Base-by-base conservation (phyloP, 2,797 vertebrate species). In the Semaprochilodus insignis region DNA sequence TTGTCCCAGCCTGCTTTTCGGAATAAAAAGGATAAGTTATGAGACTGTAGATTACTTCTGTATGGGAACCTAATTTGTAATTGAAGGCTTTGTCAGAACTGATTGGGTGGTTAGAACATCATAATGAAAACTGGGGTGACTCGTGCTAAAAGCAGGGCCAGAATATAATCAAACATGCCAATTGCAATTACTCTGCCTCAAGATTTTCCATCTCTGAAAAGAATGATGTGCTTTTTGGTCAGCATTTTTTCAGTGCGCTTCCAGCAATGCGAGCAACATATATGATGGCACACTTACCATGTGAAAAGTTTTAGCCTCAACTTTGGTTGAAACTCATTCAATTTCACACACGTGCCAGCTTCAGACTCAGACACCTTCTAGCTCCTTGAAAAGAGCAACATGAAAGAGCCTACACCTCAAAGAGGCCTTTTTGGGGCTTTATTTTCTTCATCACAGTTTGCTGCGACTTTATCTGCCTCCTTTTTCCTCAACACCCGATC, bases 391-490 rank as follows among this genome's bases (percentile, higher is more conserved):
- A 84, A 90, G 83, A 85, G 81, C 83, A 36, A 89, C 86, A 87
- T 91, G 82, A 91, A 92, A 92, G 88, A 74, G 25, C 80, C 71
- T 78, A 78, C 85, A 86, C 86, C 88, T 91, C 89, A 90, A 83
- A 87, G 85, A 87, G 80, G 66, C 44, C 76, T 81, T 89, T 89
- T 87, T 36, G 48, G n/a, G n/a, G 40, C 63, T 90, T 91, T 92
- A 91, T 93, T 92, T 93, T 90, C 79, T 90, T 88, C 84, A 86
- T 91, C 88, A 85, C 84, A 84, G 87, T 87, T 86, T 90, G 90
- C 79, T 88, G 91, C 91, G 86, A 91, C 88, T 92, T 91, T 90
- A 92, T 93, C 90, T 91, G 57, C 87, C 89, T 88, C 83, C 82
- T 84, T 80, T 63, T 81, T 66, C 57, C 81, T 86, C 90, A 91